Base-by-base conservation (phyloP, 2,888 invertebrate genomes). In the Colostygia pectinataria region DNA sequence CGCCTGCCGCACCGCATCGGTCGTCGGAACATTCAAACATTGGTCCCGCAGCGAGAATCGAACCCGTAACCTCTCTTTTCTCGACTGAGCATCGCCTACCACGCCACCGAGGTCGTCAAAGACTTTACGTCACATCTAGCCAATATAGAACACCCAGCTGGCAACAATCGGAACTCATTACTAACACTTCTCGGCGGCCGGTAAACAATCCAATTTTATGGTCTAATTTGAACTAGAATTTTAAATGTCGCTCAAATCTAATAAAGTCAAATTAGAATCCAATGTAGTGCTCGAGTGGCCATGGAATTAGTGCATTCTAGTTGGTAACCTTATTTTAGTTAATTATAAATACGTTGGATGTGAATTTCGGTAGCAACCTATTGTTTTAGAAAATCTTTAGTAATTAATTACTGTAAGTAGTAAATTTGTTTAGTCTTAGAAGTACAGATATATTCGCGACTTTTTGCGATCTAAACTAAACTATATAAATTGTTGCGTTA, bases 221-320 rank as follows among this genome's bases (percentile, higher is more conserved):
- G 68, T 73, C 69, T 67, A 77, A 77, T 74, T 74, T 73, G 68
- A 77, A 75, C 73, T 72, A 71, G 77, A 77, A 76, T 82, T 81
- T 83, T 80, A 82, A 80, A 84, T 83, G 81, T 80, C 76, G 74
- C 77, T 81, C 75, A 82, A 83, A 83, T 79, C 80, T 79, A 83
- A 84, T 83, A 80, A 83, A 78, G 78, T 74, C 78, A 75, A 78
- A 81, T 83, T 84, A 83, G 79, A 75, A 77, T 77, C 78, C 80
- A 71, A 82, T 83, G 80, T 79, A 80, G 79, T 63, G 56, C 59
- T 48, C 46, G 34, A 33, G 57, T 51, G 55, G 49, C 47, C 61
- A 53, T 54, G 38, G 13, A 65, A 65, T 59, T 18, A 27, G 13
- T 40, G 31, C 40, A 52, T 24, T 46, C 46, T 52, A 39, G 42